Evolutionary conservation across 2,888 invertebrate species (phyloP).

Genomic region (Saturnia pavonia): DNA sequence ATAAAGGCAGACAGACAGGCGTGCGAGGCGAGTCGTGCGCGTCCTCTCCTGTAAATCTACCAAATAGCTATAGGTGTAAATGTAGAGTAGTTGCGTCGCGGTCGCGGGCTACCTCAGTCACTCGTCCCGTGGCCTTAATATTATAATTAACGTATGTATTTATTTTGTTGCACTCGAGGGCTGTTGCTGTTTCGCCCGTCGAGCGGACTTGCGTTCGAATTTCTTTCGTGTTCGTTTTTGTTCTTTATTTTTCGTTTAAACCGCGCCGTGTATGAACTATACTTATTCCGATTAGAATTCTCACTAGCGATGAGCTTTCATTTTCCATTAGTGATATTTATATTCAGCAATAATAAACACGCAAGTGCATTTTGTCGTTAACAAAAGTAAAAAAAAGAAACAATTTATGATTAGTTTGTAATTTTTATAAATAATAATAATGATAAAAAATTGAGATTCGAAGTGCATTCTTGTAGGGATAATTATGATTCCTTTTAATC

Average conservation of each 20-base stretch:
- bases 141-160: slow-evolving; percentile 63
- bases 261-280: slow-evolving; percentile 68
- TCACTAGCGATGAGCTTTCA: slow-evolving; percentile 73
- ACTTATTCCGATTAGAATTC: slow-evolving; percentile 77
- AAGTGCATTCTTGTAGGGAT: slow-evolving; percentile 80
- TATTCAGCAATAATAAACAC: slow-evolving; percentile 80
- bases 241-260: slow-evolving; percentile 72
- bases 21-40: slow-evolving; percentile 37
- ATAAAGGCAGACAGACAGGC: slow-evolving; percentile 42
- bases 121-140: slow-evolving; percentile 75
- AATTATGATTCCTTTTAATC: slow-evolving; percentile 71
- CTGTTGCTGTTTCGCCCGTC: slow-evolving; percentile 77
- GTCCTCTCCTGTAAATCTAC: slow-evolving; percentile 39
- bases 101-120: slow-evolving; percentile 80
- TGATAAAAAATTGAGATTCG: slow-evolving; percentile 77
- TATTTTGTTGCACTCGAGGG: slow-evolving; percentile 78
- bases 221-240: slow-evolving; percentile 73
- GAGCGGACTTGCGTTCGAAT: slow-evolving; percentile 71
- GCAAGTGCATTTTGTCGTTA: slow-evolving; percentile 76
- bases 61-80: slow-evolving; percentile 52
- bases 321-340: slow-evolving; percentile 82
- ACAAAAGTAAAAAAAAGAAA: slow-evolving; percentile 42
- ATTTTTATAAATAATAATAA: slow-evolving; percentile 70
- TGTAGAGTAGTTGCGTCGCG: slow-evolving; percentile 70
- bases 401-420: slow-evolving; percentile 76